phyloP scores from a whole-genome alignment of 2,113 vertebrate species.

The Ailuropoda melanoleuca region DNA sequence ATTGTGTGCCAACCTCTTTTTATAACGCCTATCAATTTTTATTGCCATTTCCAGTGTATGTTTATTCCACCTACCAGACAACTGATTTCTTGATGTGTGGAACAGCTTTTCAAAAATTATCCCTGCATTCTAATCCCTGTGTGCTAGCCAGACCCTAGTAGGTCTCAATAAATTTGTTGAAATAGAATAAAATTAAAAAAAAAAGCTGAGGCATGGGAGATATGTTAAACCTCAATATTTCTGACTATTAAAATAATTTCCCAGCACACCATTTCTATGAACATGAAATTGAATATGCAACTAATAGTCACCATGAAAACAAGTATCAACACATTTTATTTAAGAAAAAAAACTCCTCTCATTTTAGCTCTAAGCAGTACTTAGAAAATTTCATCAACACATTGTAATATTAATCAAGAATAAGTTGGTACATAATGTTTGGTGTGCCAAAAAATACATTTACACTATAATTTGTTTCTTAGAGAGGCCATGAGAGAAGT shows the following conservation, averaged over 20 bases:
- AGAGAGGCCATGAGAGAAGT: slow-evolving; percentile 64
- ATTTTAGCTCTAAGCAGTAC: slow-evolving; percentile 24
- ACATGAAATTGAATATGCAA: slow-evolving; percentile 62
- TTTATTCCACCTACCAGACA: not conserved
- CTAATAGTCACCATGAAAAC: slow-evolving; percentile 65
- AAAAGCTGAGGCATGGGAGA: not conserved
- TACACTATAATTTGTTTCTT: slow-evolving; percentile 81
- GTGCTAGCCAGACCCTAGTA: not conserved
- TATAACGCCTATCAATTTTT: not conserved
- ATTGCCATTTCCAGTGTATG: not conserved
- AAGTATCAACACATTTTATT: slow-evolving; percentile 64
- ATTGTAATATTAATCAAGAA: slow-evolving; percentile 81
- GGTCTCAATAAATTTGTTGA: not conserved
- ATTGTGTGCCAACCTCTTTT: rapidly evolving
- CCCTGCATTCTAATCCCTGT: not conserved
- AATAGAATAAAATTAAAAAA: not conserved
- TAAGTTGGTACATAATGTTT: slow-evolving; percentile 77
- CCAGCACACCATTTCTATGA: not conserved
- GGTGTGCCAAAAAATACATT: slow-evolving; percentile 80
- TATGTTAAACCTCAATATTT: slow-evolving; percentile 36
- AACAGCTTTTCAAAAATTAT: not conserved
- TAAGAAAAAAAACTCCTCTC: slow-evolving; percentile 35
- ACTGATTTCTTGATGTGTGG: not conserved
- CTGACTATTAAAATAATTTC: slow-evolving; percentile 46
- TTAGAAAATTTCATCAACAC: slow-evolving; percentile 77